phyloP scores from a whole-genome alignment of 2,797 vertebrate genomes.

The Argentina silus region DNA sequence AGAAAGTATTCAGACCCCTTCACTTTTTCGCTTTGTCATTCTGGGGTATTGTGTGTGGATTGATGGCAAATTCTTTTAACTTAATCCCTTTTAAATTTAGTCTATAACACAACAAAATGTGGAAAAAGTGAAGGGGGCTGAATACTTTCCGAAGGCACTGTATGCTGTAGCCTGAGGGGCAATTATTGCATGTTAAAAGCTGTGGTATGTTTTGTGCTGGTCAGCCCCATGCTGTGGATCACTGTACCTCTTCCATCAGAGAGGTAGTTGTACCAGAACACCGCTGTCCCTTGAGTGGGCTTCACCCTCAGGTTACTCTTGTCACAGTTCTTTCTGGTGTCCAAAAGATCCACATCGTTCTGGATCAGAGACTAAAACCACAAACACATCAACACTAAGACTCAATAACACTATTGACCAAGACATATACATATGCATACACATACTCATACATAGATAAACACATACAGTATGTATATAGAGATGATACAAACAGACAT shows the following conservation, averaged over 20 bases:
- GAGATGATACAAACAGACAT: not conserved
- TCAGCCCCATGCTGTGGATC: too few species aligned
- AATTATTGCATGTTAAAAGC: not conserved
- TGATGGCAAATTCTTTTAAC: too few species aligned
- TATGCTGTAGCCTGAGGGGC: not conserved
- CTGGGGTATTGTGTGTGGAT: too few species aligned
- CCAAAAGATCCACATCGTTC: slow-evolving; percentile 91
- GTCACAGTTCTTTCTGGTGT: slow-evolving; percentile 95
- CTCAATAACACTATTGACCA: slow-evolving; percentile 21
- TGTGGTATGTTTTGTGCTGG: not conserved
- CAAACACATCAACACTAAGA: not conserved
- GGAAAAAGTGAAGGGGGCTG: too few species aligned
- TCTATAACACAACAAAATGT: too few species aligned
- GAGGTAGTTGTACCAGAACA: slow-evolving; percentile 99
- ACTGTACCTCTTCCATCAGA: slow-evolving; percentile 92
- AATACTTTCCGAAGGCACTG: too few species aligned
- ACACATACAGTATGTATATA: not conserved
- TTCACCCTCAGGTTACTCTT: slow-evolving; percentile 95
- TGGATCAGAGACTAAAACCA: slow-evolving; percentile 90
- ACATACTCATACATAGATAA: not conserved
- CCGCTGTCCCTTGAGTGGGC: slow-evolving; percentile 92
- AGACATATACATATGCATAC: not conserved
- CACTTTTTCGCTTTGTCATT: too few species aligned
- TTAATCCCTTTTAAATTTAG: too few species aligned
- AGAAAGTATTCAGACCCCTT: too few species aligned